phyloP scores from a whole-genome alignment of 2,888 invertebrate species.

The Incurvaria masculella region DNA sequence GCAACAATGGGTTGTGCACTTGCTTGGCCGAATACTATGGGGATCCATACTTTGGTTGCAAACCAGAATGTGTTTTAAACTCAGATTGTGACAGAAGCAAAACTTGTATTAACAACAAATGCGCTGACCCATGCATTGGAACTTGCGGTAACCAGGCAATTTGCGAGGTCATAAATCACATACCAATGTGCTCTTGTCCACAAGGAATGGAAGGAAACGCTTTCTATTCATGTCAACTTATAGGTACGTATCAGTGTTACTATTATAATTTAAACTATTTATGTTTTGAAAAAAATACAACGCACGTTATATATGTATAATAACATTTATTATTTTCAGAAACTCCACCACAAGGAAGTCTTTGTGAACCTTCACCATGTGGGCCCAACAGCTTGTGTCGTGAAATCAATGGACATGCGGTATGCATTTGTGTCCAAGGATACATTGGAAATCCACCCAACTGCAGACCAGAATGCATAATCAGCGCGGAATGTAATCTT shows the following conservation, averaged over 20 bases:
- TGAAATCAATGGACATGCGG: constrained; percentile 63
- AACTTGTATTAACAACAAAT: constrained; percentile 73
- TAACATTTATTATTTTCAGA: constrained; percentile 24
- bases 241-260: constrained; percentile 23
- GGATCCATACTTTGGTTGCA: constrained; percentile 69
- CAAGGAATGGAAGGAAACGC: constrained; percentile 63
- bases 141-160: constrained; percentile 62
- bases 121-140: constrained; percentile 68
- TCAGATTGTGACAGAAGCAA: constrained; percentile 65
- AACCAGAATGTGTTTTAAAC: constrained; percentile 77
- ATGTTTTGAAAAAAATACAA: background rate
- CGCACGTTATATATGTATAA: background rate
- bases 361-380: constrained; percentile 53
- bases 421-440: constrained; percentile 68
- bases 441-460: constrained; percentile 69
- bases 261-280: background rate
- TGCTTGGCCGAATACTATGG: constrained; percentile 71
- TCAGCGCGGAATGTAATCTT: constrained; percentile 69
- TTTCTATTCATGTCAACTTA: constrained; percentile 54
- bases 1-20: constrained; percentile 63
- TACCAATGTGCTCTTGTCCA: constrained; percentile 66
- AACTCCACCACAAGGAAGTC: constrained; percentile 22
- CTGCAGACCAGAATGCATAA: constrained; percentile 75
- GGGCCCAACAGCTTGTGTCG: constrained; percentile 73
- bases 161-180: constrained; percentile 63